Evolutionary conservation across 2,888 invertebrate genomes (phyloP), one percentile per base, ranked within the genome.

Genomic region (Torymus tubicola): DNA sequence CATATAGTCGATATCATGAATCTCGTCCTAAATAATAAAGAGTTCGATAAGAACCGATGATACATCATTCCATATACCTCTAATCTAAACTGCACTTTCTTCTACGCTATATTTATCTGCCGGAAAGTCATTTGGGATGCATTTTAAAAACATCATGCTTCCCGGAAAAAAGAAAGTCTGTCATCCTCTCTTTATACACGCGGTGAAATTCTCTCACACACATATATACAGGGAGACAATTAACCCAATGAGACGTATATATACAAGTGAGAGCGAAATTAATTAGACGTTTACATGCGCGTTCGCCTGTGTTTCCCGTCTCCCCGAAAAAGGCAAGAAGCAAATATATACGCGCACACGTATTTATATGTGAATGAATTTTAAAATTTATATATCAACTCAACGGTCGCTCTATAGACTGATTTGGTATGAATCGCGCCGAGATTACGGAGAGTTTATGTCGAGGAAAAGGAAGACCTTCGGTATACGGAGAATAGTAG

Each of bases 261-360:
- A 18, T n/a, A n/a, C n/a, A n/a, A n/a, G 57, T 16, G 42, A 53
- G n/a, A 55, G 63, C 24, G 50, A 42, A 0, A 55, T 53, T 52
- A 53, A 64, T 55, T 55, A 60, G 53, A 55, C 4, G 16, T 31
- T 31, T 31, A 31, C 31, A n/a, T n/a, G n/a, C n/a, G n/a, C n/a
- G 31, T 8, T 31, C 31, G 31, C 31, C 13, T 52, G 14, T 14
- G 16, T 58, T 24, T 52, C 57, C 52, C 52, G 67, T 53, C 8
- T 12, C 21, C 10, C 60, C 57, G 21, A 31, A 72, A 72, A 72
- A 72, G 72, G 72, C 21, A 72, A 52, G 18, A 42, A 21, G 71
- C 21, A 18, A 18, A 18, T 24, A 57, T 57, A n/a, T 24, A 69
- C n/a, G n/a, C n/a, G n/a, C n/a, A n/a, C n/a, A n/a, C n/a, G n/a